Base-by-base conservation (phyloP, 2,888 invertebrate species). In the Sceliomorpha sp. region DNA sequence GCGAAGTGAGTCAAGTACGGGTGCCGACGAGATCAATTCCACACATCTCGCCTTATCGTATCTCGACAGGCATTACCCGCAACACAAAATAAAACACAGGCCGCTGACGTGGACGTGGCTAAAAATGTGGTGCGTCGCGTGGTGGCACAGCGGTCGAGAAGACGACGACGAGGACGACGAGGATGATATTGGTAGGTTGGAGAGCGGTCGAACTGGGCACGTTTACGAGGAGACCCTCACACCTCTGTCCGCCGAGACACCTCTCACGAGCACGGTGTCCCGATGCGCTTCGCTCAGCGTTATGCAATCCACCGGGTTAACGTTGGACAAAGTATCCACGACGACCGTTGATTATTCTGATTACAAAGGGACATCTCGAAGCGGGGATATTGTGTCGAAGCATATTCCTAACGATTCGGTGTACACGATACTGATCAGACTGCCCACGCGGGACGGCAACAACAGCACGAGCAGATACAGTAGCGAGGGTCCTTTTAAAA, bases 131-230 rank as follows among this genome's bases (percentile, higher is more conserved):
- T 96, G 96, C 87, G 91, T 95, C 56, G 95, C 95, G 83, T 96
- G 96, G 96, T 96, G 95, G 95, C 95, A 95, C 88, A 95, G 95
- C 8, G 96, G 96, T 0, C 91, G 95, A 27, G 95, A 96, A 69
- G 95, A 96, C 80, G 91, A 93, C 70, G 94, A 94, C 78, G 94
- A 94, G 71, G 94, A 93, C 76, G 94, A 92, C 87, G 94, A 94
- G 24, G 92, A 92, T 70, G 96, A 96, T 83, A 94, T 83, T 92
- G 84, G 80, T 0, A 84, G 83, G 1, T 93, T 71, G 93, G 96
- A 81, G 92, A 94, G 88, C 85, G 90, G 88, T 88, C 88, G 83
- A 48, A 84, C 83, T 76, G 90, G 85, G 5, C 92, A 92, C 76
- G 94, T 93, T 70, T 94, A 93, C 88, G 94, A 93, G 15, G 87